Conservation (phyloP, 1,140 invertebrate species). For the Drosophila carrolli region DNA sequence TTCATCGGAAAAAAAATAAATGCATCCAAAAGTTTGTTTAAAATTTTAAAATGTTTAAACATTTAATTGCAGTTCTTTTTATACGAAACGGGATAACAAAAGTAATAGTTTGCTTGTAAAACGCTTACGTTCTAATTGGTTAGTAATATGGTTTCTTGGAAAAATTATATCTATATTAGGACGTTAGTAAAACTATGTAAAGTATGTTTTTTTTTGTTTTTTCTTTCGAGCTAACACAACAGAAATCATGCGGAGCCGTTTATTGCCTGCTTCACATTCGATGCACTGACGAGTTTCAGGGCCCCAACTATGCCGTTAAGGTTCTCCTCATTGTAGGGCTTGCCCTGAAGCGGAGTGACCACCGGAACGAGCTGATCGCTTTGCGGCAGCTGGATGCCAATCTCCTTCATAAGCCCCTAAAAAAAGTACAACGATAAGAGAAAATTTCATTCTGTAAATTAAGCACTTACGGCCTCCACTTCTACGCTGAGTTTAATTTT, state of each 20-base stretch:
- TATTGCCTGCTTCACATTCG: conserved; percentile 82
- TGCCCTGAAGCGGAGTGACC: conserved; percentile 72
- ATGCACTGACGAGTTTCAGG: conserved; percentile 73
- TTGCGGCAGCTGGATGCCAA: conserved; percentile 67
- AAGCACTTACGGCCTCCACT: conserved; percentile 71
- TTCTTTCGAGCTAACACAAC: conserved; percentile 32
- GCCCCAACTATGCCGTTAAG: conserved; percentile 76
- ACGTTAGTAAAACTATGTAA: conserved; percentile 34
- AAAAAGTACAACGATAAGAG: not conserved
- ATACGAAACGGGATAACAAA: conserved; percentile 43
- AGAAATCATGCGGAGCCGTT: conserved; percentile 70
- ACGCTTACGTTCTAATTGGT: conserved; percentile 23
- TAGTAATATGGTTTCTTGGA: conserved; percentile 45
- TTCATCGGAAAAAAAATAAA: not conserved
- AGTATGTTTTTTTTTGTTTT: conserved; percentile 12
- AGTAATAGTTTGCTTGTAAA: conserved; percentile 18
- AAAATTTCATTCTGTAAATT: rapidly evolving
- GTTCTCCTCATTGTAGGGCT: conserved; percentile 77
- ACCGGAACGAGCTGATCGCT: conserved; percentile 74
- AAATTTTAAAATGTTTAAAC: conserved; percentile 21
- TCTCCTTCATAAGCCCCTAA: conserved; percentile 77
- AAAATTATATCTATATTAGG: conserved; percentile 27
- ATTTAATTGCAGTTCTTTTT: conserved; percentile 49
- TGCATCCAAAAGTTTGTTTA: not conserved
- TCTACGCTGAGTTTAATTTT: conserved; percentile 72